These are phyloP conservation scores for Clepsis dumicolana DNA, from an alignment of 2,888 invertebrate species.

Conservation along the genomic window DNA sequence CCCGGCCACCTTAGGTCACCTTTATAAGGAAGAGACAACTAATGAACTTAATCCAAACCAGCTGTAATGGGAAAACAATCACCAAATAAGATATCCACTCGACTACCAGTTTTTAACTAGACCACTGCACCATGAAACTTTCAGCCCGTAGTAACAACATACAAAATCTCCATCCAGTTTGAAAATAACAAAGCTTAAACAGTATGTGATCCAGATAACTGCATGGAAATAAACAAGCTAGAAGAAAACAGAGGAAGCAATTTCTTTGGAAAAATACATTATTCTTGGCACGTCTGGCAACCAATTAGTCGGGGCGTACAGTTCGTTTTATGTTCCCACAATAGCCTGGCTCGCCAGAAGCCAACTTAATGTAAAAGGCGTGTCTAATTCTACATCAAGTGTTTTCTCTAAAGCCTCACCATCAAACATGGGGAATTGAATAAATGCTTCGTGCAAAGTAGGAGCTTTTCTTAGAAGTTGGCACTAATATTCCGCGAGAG, in stretches of 20 bases:
- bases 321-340: slow-evolving; percentile 62
- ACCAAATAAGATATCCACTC: slow-evolving; percentile 10
- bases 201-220: slow-evolving; percentile 43
- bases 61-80: slow-evolving; percentile 24
- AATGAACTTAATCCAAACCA: neutral
- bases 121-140: slow-evolving; percentile 23
- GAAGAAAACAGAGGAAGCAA: slow-evolving; percentile 51
- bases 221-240: slow-evolving; percentile 49
- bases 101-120: slow-evolving; percentile 27
- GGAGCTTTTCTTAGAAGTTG: slow-evolving; percentile 12
- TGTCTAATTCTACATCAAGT: slow-evolving; percentile 69
- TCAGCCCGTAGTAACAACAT: neutral
- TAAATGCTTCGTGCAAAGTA: slow-evolving; percentile 45
- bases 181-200: slow-evolving; percentile 22
- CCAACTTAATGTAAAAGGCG: slow-evolving; percentile 67
- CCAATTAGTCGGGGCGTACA: slow-evolving; percentile 65
- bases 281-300: slow-evolving; percentile 67
- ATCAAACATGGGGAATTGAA: slow-evolving; percentile 42
- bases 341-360: slow-evolving; percentile 56
- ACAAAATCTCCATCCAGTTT: slow-evolving; percentile 25
- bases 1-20: neutral
- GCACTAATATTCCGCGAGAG: neutral
- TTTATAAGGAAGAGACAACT: neutral
- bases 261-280: slow-evolving; percentile 55
- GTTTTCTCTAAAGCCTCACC: slow-evolving; percentile 54